Evolutionary conservation across 2,888 invertebrate genomes (phyloP).

Genomic region (Diplolepis rosae): DNA sequence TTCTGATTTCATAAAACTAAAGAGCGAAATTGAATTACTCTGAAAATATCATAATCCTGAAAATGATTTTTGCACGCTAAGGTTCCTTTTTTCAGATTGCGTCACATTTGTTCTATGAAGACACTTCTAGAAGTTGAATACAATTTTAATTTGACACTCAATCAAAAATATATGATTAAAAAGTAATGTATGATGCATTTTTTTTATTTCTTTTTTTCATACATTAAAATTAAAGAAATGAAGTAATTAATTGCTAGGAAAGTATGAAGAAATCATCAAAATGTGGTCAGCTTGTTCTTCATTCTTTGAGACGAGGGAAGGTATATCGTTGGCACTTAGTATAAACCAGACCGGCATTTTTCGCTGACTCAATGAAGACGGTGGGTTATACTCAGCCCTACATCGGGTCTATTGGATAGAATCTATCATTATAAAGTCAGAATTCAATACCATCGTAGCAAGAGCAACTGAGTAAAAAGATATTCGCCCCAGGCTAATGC

Average conservation of each 20-base stretch:
- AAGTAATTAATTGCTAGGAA: no score
- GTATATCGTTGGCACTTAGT: background rate
- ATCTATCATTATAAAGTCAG: constrained; percentile 14
- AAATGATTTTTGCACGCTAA: no score
- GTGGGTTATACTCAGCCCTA: background rate
- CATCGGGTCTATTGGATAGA: background rate
- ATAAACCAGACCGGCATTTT: constrained; percentile 6
- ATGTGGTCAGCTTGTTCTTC: constrained; percentile 10
- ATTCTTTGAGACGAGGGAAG: constrained; percentile 10
- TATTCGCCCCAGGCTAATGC: background rate
- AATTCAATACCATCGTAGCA: background rate
- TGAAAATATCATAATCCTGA: no score
- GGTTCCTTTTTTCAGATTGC: no score
- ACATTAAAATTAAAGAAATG: no score
- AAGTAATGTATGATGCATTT: background rate
- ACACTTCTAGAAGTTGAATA: no score
- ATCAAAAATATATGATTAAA: background rate
- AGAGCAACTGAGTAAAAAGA: constrained; percentile 14
- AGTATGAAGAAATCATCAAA: background rate
- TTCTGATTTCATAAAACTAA: no score
- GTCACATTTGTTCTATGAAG: no score
- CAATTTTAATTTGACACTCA: background rate
- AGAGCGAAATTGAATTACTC: no score
- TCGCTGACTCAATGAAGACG: background rate
- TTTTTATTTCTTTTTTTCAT: background rate